Evolutionary conservation across 2,888 invertebrate genomes (phyloP).

Genomic region (Geophilus truncorum): DNA sequence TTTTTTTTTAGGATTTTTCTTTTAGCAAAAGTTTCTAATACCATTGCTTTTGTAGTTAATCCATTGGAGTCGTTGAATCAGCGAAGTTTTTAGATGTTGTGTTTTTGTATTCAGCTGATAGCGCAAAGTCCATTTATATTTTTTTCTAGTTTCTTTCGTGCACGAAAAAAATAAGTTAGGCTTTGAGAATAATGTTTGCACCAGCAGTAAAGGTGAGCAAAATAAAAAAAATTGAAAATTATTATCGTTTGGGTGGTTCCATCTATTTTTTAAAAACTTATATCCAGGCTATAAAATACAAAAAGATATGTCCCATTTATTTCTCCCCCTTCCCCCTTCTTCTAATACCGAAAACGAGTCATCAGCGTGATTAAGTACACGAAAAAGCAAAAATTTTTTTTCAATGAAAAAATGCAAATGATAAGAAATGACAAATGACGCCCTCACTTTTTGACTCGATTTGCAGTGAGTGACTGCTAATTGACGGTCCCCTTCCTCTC

Average conservation of each 20-base stretch:
- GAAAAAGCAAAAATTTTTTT: not conserved
- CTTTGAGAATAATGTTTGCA: not conserved
- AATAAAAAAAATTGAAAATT: not conserved
- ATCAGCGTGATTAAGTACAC: not conserved
- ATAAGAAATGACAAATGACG: not conserved
- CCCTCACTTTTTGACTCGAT: not conserved
- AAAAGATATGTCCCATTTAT: not conserved
- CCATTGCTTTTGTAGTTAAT: not conserved
- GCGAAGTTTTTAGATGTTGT: not conserved
- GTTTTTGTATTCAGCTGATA: slow-evolving; percentile 12
- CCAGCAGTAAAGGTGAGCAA: not conserved
- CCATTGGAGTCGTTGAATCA: not conserved
- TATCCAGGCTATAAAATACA: not conserved
- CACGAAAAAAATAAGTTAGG: not conserved
- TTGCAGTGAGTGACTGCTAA: not conserved
- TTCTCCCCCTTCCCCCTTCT: too few species aligned
- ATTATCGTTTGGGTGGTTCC: not conserved
- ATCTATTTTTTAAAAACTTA: not conserved
- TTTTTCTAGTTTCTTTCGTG: not conserved
- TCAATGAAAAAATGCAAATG: not conserved
- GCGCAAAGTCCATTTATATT: not conserved
- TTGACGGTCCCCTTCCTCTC: not conserved
- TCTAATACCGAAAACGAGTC: not conserved
- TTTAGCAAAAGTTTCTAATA: not conserved
- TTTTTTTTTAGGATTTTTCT: not conserved